phyloP scores from a whole-genome alignment of 2,888 invertebrate genomes.

The Platycheirus rosarum region DNA sequence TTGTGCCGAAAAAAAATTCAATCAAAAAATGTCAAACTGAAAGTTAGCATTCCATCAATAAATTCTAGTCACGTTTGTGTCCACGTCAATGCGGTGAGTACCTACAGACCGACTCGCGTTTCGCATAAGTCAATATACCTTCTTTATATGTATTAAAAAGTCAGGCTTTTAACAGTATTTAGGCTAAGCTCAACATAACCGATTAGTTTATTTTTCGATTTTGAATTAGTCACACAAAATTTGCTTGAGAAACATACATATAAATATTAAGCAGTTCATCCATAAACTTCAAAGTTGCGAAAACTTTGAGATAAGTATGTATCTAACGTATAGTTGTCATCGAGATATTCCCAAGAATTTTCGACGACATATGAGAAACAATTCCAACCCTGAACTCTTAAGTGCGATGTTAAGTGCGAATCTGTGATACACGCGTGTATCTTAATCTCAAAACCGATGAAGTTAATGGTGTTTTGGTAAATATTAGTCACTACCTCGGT shows the following conservation, averaged over 20 bases:
- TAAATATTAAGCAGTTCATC: not conserved
- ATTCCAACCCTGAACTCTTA: slow-evolving; percentile 55
- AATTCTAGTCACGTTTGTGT: slow-evolving; percentile 58
- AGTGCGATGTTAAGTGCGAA: too few relatives aligned
- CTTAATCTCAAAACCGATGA: slow-evolving; percentile 6
- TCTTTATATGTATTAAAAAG: too few relatives aligned
- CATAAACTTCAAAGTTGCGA: slow-evolving; percentile 10
- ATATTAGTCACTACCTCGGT: not conserved
- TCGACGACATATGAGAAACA: slow-evolving; percentile 12
- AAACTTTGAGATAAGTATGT: slow-evolving; percentile 13
- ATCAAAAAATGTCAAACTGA: slow-evolving; percentile 50
- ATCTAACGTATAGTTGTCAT: slow-evolving; percentile 4
- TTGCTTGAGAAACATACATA: slow-evolving; percentile 11
- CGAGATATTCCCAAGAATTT: slow-evolving; percentile 22
- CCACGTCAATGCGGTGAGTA: slow-evolving; percentile 50
- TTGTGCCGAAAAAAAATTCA: slow-evolving; percentile 36
- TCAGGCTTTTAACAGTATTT: slow-evolving; percentile 44
- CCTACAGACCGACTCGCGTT: not conserved
- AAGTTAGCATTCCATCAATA: slow-evolving; percentile 10
- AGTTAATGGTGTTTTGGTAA: slow-evolving; percentile 2
- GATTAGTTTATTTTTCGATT: slow-evolving; percentile 3
- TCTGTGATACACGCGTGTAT: too few relatives aligned
- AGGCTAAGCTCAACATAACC: slow-evolving; percentile 49
- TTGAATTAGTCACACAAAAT: slow-evolving; percentile 47
- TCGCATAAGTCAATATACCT: too few relatives aligned